Base-by-base conservation (phyloP, 2,113 vertebrate genomes). In the Chamaea fasciata region DNA sequence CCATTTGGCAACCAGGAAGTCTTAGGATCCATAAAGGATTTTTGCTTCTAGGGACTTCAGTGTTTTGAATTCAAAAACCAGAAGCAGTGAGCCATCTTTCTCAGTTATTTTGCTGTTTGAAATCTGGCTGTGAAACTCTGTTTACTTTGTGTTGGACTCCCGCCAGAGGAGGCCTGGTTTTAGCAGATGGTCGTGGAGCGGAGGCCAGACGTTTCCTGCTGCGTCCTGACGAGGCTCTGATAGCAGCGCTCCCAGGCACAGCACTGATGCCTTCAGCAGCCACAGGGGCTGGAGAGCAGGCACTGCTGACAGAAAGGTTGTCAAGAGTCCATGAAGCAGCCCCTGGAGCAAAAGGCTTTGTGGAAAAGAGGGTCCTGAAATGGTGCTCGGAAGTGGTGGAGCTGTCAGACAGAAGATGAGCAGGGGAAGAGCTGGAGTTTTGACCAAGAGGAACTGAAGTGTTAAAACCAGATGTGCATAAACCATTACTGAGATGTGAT, bases 81-180 rank as follows among this genome's bases (percentile, higher is more conserved):
- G 75, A 62, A 96, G 84, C 78, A 76, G 81, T 18, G 53, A 97
- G 90, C 47, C 88, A 46, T 79, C 83, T 94, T 97, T 93, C 88
- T 93, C 91, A 59, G 92, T 90, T 96, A 94, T 95, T 93, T 93
- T 92, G 93, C 85, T 94, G 83, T 92, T 83, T 60, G 80, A 95
- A 94, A 97, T 92, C 88, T 96, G 96, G 73, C 95, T 93, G 95
- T 92, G 92, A 95, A 97, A 93, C 79, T 86, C 60, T 95, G 24
- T 96, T 94, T 94, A 94, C 79, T 93, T 90, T 79, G 64, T 12
- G 56, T 46, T 96, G 95, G 93, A 60, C 28, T 84, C 33, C 57
- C 0, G 93, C 94, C 93, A 96, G 80, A 65, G 86, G 49, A 92
- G 90, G 93, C 93, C 92, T 95, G 92, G 76, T 93, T 96, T 75